Evolutionary conservation across 2,113 vertebrate genomes (phyloP).

Genomic region (Picathartes gymnocephalus): DNA sequence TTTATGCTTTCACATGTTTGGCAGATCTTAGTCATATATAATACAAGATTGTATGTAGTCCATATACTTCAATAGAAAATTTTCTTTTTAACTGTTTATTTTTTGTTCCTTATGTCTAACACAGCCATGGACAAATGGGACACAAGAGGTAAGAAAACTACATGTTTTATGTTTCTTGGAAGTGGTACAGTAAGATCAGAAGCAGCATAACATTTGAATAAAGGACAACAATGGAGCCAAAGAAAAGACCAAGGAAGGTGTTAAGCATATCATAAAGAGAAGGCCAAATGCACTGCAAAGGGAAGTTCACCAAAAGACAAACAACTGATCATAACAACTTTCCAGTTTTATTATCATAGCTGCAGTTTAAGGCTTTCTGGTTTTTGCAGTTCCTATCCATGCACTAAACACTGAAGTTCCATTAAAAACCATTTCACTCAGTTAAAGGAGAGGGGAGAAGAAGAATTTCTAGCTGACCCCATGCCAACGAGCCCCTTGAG

Average conservation of each 20-base stretch:
- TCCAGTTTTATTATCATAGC: constrained; percentile 25
- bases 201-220: background rate
- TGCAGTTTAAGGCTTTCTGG: background rate
- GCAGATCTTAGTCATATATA: background rate
- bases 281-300: background rate
- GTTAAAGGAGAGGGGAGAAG: background rate
- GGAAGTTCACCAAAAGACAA: background rate
- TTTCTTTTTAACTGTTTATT: background rate
- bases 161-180: background rate
- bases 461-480: background rate
- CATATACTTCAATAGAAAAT: background rate
- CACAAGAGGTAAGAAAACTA: background rate
- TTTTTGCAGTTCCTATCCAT: background rate
- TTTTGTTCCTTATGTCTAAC: background rate
- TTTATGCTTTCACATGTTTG: background rate
- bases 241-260: background rate
- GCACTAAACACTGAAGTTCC: background rate
- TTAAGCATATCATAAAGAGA: background rate
- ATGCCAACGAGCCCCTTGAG: background rate
- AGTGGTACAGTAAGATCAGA: background rate
- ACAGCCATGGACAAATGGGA: background rate
- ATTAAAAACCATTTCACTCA: background rate
- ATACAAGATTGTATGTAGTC: background rate
- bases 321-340: background rate
- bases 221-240: background rate